Conservation (phyloP, 2,888 invertebrate genomes). For the Sturmia bella region DNA sequence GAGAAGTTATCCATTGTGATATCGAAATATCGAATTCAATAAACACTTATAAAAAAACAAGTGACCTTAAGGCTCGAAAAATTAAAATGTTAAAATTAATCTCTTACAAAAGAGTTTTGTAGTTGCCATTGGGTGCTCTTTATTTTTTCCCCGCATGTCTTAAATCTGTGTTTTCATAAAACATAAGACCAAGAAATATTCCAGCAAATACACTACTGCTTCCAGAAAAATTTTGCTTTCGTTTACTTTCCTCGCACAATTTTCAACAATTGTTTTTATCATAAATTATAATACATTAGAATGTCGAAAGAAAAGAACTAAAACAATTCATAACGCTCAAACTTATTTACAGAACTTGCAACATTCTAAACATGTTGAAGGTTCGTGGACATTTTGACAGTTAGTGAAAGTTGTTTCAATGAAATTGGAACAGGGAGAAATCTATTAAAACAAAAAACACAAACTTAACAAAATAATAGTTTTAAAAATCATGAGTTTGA, state of each 20-base stretch:
- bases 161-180: no score
- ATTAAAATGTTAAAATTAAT: no score
- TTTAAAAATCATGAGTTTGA: neutral
- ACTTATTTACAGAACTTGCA: slow-evolving; percentile 67
- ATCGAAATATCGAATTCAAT: no score
- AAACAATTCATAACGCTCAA: slow-evolving; percentile 60
- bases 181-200: no score
- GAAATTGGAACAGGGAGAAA: neutral
- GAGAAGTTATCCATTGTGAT: no score
- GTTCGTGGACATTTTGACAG: slow-evolving; percentile 35
- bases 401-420: slow-evolving; percentile 22
- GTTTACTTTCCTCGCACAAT: slow-evolving; percentile 5
- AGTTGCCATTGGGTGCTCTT: no score
- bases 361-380: slow-evolving; percentile 33
- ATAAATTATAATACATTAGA: slow-evolving; percentile 15
- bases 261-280: neutral
- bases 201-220: no score
- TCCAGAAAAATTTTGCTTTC: neutral
- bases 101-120: no score
- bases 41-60: no score
- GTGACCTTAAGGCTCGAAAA: no score
- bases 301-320: neutral
- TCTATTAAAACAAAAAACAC: neutral
- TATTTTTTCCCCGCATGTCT: no score
- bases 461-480: slow-evolving; percentile 7